These are phyloP conservation scores for Rhynchomys soricoides DNA, from an alignment of 2,113 vertebrate genomes.

Conservation along the genomic window DNA sequence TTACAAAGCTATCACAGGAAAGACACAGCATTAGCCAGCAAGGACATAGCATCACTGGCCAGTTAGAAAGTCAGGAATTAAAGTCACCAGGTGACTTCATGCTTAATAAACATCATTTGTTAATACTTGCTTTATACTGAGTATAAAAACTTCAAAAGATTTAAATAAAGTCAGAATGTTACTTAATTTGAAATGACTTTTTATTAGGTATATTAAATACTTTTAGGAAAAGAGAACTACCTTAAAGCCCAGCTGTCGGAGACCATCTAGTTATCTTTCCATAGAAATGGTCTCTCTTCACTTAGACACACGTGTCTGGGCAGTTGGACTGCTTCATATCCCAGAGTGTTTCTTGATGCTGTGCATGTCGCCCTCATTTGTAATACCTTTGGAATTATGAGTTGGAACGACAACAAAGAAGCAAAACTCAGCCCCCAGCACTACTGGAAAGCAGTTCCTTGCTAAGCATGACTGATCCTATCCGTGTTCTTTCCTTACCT, in stretches of 20 bases:
- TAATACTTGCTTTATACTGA: not conserved
- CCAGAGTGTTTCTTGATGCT: not conserved
- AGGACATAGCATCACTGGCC: too few relatives aligned
- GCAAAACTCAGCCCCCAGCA: not conserved
- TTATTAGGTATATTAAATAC: not conserved
- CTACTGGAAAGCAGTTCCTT: not conserved
- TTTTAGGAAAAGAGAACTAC: conserved; percentile 18
- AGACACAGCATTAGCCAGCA: not conserved
- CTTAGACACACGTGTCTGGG: not conserved
- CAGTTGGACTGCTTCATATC: not conserved
- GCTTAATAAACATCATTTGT: not conserved
- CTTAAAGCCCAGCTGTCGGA: not conserved
- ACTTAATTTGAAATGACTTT: not conserved
- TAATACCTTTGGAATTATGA: conserved; percentile 4
- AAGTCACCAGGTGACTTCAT: not conserved
- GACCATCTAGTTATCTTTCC: not conserved
- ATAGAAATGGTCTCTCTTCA: not conserved
- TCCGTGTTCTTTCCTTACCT: too few relatives aligned
- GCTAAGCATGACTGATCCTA: too few relatives aligned
- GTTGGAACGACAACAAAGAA: not conserved
- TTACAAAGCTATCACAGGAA: not conserved
- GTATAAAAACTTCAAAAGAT: not conserved
- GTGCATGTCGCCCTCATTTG: not conserved
- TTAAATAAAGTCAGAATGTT: not conserved
- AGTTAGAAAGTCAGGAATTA: not conserved